Evolutionary conservation across 2,113 vertebrate genomes (phyloP).

Genomic region (Onychostruthus taczanowskii): DNA sequence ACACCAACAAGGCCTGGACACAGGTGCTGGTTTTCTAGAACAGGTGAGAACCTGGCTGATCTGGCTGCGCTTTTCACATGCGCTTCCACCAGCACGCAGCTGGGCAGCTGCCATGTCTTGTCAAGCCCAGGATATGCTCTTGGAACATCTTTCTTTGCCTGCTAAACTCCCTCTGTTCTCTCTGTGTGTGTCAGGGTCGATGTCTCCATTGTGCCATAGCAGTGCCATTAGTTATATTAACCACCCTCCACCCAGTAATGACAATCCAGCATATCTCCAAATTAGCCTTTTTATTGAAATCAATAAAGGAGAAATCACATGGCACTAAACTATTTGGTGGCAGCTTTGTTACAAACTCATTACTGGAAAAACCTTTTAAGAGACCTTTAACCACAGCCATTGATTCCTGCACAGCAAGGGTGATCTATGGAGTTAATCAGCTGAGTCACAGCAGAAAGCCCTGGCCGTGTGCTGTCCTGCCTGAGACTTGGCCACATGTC

Average conservation of each 20-base stretch:
- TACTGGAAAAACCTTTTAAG: conserved; percentile 40
- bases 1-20: not conserved
- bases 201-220: not conserved
- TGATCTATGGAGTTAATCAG: conserved; percentile 68
- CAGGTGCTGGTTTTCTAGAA: not conserved
- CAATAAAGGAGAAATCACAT: conserved; percentile 58
- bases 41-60: not conserved
- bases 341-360: conserved; percentile 67
- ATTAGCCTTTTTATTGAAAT: conserved; percentile 75
- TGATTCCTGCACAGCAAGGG: conserved; percentile 14
- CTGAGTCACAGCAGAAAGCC: not conserved
- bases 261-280: conserved; percentile 67
- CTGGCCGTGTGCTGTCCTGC: not conserved
- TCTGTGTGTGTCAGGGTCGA: not conserved
- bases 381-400: conserved; percentile 63
- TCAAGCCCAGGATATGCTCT: not conserved
- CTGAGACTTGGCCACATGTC: not conserved
- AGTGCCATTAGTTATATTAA: conserved; percentile 30
- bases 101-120: not conserved
- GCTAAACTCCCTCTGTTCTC: not conserved
- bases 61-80: not conserved
- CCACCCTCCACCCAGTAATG: not conserved
- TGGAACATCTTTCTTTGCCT: not conserved
- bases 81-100: not conserved
- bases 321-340: conserved; percentile 56